Evolutionary conservation across 2,113 vertebrate genomes (phyloP).

Genomic region (Archilochus colubris): DNA sequence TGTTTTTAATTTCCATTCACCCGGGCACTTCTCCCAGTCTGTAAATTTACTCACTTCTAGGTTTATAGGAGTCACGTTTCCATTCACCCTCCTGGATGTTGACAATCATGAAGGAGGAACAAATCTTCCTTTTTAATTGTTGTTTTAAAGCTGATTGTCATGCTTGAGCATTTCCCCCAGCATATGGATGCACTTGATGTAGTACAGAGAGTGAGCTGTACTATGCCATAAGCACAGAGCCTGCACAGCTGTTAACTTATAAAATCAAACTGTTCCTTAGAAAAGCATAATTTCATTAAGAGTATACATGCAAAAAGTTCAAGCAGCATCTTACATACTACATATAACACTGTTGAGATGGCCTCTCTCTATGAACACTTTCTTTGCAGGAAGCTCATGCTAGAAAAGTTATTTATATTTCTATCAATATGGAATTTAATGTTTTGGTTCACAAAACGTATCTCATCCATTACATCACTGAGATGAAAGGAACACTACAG

Average conservation of each 20-base stretch:
- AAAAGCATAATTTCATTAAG: neutral
- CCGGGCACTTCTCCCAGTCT: neutral
- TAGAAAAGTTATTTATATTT: neutral
- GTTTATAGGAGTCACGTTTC: neutral
- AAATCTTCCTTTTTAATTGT: neutral
- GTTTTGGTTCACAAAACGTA: neutral
- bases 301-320: neutral
- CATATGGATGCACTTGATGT: neutral
- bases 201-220: neutral
- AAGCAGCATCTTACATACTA: neutral
- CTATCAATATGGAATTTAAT: neutral
- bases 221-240: neutral
- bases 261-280: neutral
- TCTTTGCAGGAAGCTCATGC: neutral
- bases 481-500: neutral
- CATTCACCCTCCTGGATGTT: neutral
- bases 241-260: neutral
- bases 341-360: neutral
- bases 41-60: neutral
- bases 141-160: neutral
- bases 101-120: neutral
- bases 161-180: neutral
- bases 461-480: neutral
- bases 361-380: neutral
- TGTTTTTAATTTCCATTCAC: neutral